These are phyloP conservation scores for Dasyornis broadbenti DNA, from an alignment of 2,113 vertebrate species.

Conservation along the genomic window DNA sequence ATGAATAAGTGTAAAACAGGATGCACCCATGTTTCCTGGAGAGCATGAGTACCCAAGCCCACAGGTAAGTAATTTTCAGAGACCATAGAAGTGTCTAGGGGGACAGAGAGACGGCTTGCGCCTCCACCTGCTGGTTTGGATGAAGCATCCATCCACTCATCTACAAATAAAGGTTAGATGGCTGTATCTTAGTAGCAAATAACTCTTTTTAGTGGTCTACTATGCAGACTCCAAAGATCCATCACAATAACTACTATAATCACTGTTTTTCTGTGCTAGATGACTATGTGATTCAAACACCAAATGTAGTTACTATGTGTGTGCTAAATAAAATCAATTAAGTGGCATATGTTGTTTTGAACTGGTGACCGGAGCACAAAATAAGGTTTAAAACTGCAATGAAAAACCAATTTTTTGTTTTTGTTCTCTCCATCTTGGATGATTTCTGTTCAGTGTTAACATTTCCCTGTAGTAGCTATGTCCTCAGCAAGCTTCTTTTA, in stretches of 20 bases:
- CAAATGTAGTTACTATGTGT: not conserved
- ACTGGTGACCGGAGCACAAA: not conserved
- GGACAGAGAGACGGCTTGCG: not conserved
- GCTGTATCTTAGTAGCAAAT: not conserved
- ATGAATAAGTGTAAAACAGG: not conserved
- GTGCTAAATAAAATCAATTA: not conserved
- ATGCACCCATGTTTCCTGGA: not conserved
- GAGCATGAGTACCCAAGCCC: not conserved
- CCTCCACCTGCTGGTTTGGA: not conserved
- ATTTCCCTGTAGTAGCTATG: not conserved
- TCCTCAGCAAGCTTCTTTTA: not conserved
- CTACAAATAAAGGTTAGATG: not conserved
- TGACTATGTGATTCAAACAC: not conserved
- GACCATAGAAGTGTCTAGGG: not conserved
- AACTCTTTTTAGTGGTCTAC: not conserved
- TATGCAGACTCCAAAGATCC: not conserved
- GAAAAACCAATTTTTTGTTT: not conserved
- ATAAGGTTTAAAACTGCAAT: not conserved
- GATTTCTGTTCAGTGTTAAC: not conserved
- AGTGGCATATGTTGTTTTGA: not conserved
- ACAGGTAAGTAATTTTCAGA: not conserved
- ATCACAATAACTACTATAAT: not conserved
- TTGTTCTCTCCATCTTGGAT: not conserved
- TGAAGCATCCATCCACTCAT: not conserved
- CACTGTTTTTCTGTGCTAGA: not conserved